Base-by-base conservation (phyloP, 2,888 invertebrate genomes). In the Dasypogon diadema region DNA sequence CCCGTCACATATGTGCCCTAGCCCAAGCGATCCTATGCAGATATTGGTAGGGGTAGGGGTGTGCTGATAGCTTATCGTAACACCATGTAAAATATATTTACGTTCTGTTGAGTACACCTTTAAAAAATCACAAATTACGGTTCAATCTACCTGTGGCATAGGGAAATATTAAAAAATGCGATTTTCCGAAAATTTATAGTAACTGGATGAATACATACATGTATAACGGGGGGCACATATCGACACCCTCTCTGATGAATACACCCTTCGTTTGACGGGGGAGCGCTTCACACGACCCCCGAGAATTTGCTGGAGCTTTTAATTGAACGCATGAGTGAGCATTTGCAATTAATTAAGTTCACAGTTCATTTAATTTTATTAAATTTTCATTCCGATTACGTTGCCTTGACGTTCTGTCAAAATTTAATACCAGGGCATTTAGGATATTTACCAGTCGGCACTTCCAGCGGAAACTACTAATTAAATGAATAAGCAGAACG, bases 271-370 rank as follows among this genome's bases (percentile, higher is more conserved):
- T 18, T 54, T 16, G 12, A 16, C 2, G 18, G 22, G 54, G 8
- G 54, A 16, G 54, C 21, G 16, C 6, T 14, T 6, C 12, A 8
- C 30, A 6, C 2, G 26, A 2, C 26, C 8, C 26, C n/a, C 6
- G 26, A 63, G 60, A 18, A 51, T 51, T 18, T 63, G 14, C 14
- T 10, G 21, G 30, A 68, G 34, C 51, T 77, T 76, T 77, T 70
- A 75, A 77, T 77, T 77, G 77, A 75, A 77, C 68, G 75, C 77
- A 77, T 77, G 74, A 72, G 55, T 72, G 74, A 75, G 75, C 70
- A 75, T 74, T 77, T 77, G 77, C 75, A 77, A 77, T 77, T 77
- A 77, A 77, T 77, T 77, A 77, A 75, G 60, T 74, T 77, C 74
- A 68, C 77, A 77, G 70, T 77, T 77, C 74, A 77, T 77, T 77